Conservation (phyloP, 2,888 invertebrate species). For the Caenorhabditis sulstoni region DNA sequence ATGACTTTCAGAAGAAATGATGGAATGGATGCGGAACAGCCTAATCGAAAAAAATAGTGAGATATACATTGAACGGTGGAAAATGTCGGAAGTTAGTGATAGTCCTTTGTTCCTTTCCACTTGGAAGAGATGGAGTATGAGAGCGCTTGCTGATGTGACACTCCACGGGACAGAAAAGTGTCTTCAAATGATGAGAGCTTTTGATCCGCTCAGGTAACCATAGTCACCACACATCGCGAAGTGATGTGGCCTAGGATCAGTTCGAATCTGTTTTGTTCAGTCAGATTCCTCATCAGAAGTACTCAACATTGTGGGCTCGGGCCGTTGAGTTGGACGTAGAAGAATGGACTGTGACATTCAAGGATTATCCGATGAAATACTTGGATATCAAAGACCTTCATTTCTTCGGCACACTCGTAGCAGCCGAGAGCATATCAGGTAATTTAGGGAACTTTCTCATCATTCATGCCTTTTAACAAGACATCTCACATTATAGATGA, state of each 20-base stretch:
- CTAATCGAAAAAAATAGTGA: conserved; percentile 93
- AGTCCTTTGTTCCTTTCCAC: conserved; percentile 89
- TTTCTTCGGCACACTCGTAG: conserved; percentile 92
- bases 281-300: conserved; percentile 60
- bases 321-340: conserved; percentile 88
- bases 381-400: conserved; percentile 87
- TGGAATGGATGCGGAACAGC: conserved; percentile 90
- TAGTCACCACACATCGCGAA: no score
- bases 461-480: no score
- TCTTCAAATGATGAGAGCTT: conserved; percentile 86
- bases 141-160: conserved; percentile 90
- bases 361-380: conserved; percentile 95
- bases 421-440: conserved; percentile 85
- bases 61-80: conserved; percentile 91
- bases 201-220: conserved; percentile 84
- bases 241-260: no score
- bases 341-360: conserved; percentile 90
- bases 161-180: conserved; percentile 90
- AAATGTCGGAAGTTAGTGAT: conserved; percentile 48
- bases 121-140: conserved; percentile 84
- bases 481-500: conserved; percentile 56
- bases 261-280: conserved; percentile 28
- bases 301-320: conserved; percentile 91
- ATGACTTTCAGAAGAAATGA: conserved; percentile 81
- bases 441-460: no score